Base-by-base conservation (phyloP, 2,797 vertebrate genomes). In the Babyrousa celebensis region DNA sequence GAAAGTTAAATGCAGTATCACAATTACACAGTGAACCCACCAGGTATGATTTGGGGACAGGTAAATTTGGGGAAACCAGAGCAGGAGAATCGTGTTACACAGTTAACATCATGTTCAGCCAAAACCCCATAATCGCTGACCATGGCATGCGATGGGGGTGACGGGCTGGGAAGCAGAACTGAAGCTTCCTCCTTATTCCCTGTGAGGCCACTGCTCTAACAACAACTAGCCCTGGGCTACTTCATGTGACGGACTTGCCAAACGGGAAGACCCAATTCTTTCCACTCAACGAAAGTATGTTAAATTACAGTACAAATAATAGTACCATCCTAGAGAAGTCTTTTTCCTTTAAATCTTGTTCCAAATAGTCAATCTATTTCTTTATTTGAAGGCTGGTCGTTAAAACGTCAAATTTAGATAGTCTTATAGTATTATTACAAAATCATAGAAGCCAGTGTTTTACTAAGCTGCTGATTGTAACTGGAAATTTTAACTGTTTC, bases 11-110 rank as follows among this genome's bases (percentile, higher is more conserved):
- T 48, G 43, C 6, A 48, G 43, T 48, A 48, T 7, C 43, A 75
- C 0, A 0, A 40, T 4, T 54, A 21, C 2, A 77, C 90, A 91
- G 60, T 68, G 40, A 40, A 10, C 14, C 6, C 9, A 7, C n/a
- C 86, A 5, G 12, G 16, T 56, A 36, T 12, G n/a, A 93, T 21
- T n/a, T 72, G 23, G 3, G 20, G 21, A 43, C 21, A 5, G 12
- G 10, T 6, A 25, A 18, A 11, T 54, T 52, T 25, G 0, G 36
- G 21, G 83, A 7, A 12, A 1, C 2, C n/a, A 75, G 29, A n/a
- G 6, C 27, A 52, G 12, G 16, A 23, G 68, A 25, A 29, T 7
- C 5, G 2, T 65, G 27, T 27, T 54, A 4, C 70, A 5, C 20
- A 7, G 5, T 43, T 32, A 60, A 5, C 32, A 29, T 1, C 6